These are phyloP conservation scores for Platysteira castanea DNA, from an alignment of 2,113 vertebrate genomes.

Conservation along the genomic window DNA sequence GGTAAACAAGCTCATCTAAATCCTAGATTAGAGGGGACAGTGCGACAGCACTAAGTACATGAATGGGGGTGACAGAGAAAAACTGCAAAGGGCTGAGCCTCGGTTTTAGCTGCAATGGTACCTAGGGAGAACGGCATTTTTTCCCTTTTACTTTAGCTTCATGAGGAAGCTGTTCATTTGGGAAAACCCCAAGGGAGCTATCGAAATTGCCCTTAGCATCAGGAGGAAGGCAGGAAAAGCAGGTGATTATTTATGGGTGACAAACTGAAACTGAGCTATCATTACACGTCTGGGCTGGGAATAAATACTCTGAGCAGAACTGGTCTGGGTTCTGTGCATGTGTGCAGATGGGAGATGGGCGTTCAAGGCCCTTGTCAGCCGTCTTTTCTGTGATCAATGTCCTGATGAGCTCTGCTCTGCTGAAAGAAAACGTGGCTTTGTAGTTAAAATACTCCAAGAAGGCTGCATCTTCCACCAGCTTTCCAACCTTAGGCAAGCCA, in stretches of 20 bases:
- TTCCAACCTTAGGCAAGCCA: neutral
- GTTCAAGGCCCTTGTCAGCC: neutral
- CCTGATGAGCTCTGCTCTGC: neutral
- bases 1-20: slow-evolving; percentile 37
- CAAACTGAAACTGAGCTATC: neutral
- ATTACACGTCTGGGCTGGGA: neutral
- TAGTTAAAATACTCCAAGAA: neutral
- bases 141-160: neutral
- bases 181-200: neutral
- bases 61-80: neutral
- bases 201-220: neutral
- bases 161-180: neutral
- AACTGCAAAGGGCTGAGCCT: neutral
- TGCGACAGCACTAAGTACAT: neutral
- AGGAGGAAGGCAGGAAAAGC: neutral
- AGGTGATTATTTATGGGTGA: neutral
- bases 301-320: neutral
- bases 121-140: neutral
- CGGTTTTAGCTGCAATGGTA: neutral
- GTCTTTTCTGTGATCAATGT: neutral
- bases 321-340: neutral
- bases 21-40: slow-evolving; percentile 5
- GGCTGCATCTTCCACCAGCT: neutral
- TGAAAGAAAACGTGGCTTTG: neutral
- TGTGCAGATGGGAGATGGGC: neutral